A percentile compares a stretch with the other conserved stretches of the same genome.
Evolutionary conservation across 2,113 vertebrate species (phyloP).

Genomic region (Cyanocitta stelleri): DNA sequence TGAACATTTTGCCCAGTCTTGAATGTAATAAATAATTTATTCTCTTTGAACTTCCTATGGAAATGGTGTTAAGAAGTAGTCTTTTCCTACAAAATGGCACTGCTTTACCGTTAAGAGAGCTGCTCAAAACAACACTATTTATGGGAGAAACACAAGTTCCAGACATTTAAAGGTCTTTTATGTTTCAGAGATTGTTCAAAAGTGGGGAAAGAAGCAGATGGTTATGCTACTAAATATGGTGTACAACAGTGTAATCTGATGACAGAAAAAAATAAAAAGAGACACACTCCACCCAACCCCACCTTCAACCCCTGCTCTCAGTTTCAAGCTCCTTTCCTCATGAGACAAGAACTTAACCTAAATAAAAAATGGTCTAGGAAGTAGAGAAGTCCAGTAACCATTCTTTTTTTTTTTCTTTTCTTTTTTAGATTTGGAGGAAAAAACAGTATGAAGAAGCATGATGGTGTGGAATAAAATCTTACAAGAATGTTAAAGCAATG

Average conservation of each 20-base stretch:
- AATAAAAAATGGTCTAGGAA: background rate
- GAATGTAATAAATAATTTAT: slow-evolving; percentile 19
- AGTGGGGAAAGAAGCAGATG: background rate
- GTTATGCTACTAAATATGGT: background rate
- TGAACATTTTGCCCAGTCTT: slow-evolving; percentile 31
- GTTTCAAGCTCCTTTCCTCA: background rate
- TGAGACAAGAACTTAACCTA: background rate
- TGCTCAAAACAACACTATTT: background rate
- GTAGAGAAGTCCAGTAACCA: background rate
- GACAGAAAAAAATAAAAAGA: background rate
- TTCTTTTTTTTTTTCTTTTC: no score
- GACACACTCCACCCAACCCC: no score
- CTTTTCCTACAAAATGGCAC: background rate
- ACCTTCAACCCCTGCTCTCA: background rate
- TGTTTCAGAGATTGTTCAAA: background rate
- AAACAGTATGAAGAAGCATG: background rate
- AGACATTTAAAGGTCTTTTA: background rate
- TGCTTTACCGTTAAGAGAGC: background rate
- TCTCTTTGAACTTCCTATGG: slow-evolving; percentile 11
- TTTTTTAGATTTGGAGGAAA: background rate
- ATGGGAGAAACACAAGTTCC: background rate
- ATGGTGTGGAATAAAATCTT: background rate
- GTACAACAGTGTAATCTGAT: background rate
- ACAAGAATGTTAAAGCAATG: background rate
- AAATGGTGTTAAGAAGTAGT: slow-evolving; percentile 16